Conservation (phyloP, 2,888 invertebrate species). For the Gasteruption jaculator region DNA sequence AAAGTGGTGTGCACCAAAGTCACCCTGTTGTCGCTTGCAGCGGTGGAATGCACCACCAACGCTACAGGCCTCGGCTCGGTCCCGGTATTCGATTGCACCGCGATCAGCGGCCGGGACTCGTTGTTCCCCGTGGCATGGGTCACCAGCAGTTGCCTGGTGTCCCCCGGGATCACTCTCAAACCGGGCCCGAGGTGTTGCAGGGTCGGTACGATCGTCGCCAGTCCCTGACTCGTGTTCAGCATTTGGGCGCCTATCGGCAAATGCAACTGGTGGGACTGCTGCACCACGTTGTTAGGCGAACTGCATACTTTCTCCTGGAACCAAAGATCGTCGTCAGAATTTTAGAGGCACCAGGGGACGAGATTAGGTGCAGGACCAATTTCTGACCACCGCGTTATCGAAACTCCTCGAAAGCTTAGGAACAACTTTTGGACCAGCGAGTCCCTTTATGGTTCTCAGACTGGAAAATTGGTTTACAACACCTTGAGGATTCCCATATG, state of each 20-base stretch:
- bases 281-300: constrained; percentile 35
- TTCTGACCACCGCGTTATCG: too few species aligned
- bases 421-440: too few species aligned
- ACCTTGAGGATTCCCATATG: too few species aligned
- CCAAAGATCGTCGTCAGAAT: neutral
- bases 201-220: constrained; percentile 48
- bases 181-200: constrained; percentile 47
- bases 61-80: constrained; percentile 48
- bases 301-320: constrained; percentile 41
- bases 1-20: constrained; percentile 48
- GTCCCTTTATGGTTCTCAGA: too few species aligned
- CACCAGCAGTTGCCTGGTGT: constrained; percentile 45
- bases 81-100: constrained; percentile 45
- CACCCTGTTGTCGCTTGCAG: constrained; percentile 47
- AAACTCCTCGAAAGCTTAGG: too few species aligned
- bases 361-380: too few species aligned
- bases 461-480: too few species aligned
- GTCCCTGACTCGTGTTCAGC: constrained; percentile 45
- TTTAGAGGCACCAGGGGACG: too few species aligned
- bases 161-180: constrained; percentile 45
- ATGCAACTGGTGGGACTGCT: constrained; percentile 44
- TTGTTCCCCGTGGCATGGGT: constrained; percentile 42
- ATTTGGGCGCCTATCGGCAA: constrained; percentile 47
- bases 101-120: constrained; percentile 41
- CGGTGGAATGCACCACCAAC: constrained; percentile 46